Conservation (phyloP, 2,888 invertebrate genomes). For the Agonum fuliginosum region DNA sequence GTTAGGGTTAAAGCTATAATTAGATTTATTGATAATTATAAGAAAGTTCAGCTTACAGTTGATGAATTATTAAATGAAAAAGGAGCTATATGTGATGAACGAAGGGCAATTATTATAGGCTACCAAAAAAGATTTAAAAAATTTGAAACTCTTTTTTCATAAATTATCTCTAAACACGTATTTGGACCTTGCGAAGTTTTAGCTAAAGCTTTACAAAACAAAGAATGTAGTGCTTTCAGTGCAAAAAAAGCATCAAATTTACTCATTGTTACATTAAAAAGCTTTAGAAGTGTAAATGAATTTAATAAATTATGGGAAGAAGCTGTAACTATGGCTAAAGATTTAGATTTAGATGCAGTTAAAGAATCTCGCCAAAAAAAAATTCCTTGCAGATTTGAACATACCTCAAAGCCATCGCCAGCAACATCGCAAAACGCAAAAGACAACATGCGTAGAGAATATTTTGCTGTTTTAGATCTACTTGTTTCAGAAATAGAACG, state of each 20-base stretch:
- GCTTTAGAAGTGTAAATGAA: too few species aligned
- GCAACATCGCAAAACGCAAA: too few species aligned
- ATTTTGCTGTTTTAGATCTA: too few species aligned
- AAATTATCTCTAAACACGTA: not conserved
- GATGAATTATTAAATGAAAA: not conserved
- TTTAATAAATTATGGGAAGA: too few species aligned
- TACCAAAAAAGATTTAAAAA: constrained; percentile 1
- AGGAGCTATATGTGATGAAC: not conserved
- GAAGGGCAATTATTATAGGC: not conserved
- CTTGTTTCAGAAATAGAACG: too few species aligned
- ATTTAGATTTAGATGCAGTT: too few species aligned
- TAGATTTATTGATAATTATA: not conserved
- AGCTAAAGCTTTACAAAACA: not conserved
- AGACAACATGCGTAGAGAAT: too few species aligned
- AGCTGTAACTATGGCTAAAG: too few species aligned
- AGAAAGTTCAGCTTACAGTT: constrained; percentile 1
- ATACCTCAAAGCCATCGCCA: too few species aligned
- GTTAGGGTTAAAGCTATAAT: not conserved
- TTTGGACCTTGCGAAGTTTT: not conserved
- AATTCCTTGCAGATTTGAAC: too few species aligned
- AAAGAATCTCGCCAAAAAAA: too few species aligned
- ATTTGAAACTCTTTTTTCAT: not conserved
- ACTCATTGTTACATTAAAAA: not conserved
- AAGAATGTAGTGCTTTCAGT: not conserved
- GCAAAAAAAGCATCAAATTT: not conserved